These are phyloP conservation scores for Tiaroga cobitis DNA, from an alignment of 2,797 vertebrate species.

Conservation along the genomic window DNA sequence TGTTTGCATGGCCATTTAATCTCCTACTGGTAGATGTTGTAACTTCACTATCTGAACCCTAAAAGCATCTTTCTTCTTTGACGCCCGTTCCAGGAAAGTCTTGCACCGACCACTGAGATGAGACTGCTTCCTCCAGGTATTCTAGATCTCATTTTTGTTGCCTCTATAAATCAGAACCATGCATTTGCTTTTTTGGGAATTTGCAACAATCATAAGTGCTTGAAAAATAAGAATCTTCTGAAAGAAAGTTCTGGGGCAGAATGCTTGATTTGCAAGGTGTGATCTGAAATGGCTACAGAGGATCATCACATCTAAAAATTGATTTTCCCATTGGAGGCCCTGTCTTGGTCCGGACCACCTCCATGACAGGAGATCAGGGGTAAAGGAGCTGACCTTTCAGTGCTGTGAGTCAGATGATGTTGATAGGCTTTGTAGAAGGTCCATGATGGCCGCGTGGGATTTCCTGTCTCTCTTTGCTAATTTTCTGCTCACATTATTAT, in stretches of 20 bases:
- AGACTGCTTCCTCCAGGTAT: not conserved
- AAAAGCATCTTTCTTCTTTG: too few relatives aligned
- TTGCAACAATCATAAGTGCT: not conserved
- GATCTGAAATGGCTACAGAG: constrained; percentile 49
- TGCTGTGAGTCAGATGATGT: constrained; percentile 40
- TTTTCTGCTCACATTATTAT: constrained; percentile 61
- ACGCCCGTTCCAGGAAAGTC: not conserved
- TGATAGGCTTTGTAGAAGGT: constrained; percentile 31
- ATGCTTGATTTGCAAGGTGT: constrained; percentile 32
- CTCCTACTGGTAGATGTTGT: not conserved
- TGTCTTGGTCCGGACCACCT: constrained; percentile 39
- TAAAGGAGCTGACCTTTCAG: constrained; percentile 60
- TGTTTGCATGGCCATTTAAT: too few relatives aligned
- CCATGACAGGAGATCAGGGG: constrained; percentile 51
- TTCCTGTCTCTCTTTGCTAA: constrained; percentile 56
- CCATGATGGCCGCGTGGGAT: constrained; percentile 45
- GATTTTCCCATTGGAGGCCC: constrained; percentile 44
- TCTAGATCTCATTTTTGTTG: not conserved
- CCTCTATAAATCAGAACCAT: not conserved
- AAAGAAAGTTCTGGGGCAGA: not conserved
- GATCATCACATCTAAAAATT: constrained; percentile 57
- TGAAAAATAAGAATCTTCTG: not conserved
- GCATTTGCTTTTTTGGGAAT: not conserved
- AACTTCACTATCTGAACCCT: not conserved
- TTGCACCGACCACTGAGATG: not conserved